A percentile compares a stretch with the other conserved stretches of the same genome.
Conservation (phyloP, 2,797 vertebrate species). For the Gymnodraco acuticeps region DNA sequence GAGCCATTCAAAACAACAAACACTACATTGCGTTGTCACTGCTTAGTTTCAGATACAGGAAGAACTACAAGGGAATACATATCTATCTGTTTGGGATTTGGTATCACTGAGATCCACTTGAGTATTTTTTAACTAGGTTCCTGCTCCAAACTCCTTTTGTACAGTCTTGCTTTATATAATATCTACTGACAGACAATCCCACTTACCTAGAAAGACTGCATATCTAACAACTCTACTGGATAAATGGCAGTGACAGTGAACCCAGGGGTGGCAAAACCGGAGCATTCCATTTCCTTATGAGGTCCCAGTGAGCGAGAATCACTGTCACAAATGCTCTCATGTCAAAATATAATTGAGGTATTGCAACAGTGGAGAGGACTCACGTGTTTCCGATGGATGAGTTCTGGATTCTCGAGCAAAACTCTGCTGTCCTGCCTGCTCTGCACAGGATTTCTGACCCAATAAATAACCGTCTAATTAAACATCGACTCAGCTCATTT, state of each 20-base stretch:
- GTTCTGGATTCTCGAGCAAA: slow-evolving; percentile 40
- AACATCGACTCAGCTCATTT: slow-evolving; percentile 37
- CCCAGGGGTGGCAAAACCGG: slow-evolving; percentile 66
- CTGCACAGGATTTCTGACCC: slow-evolving; percentile 42
- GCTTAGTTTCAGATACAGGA: slow-evolving; percentile 14
- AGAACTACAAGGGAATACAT: background rate
- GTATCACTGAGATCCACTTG: slow-evolving; percentile 1
- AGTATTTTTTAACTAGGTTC: background rate
- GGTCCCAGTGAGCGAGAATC: slow-evolving; percentile 66
- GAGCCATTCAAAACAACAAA: slow-evolving; percentile 49
- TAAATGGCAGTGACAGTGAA: slow-evolving; percentile 74
- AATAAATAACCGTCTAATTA: slow-evolving; percentile 59
- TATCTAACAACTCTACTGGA: slow-evolving; percentile 64
- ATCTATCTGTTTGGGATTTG: slow-evolving; percentile 5
- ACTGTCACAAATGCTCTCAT: slow-evolving; percentile 74
- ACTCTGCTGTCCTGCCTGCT: slow-evolving; percentile 21
- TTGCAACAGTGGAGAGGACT: slow-evolving; percentile 54
- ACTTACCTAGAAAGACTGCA: slow-evolving; percentile 70
- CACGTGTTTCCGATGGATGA: slow-evolving; percentile 62
- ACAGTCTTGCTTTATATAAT: slow-evolving; percentile 44
- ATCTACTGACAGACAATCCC: slow-evolving; percentile 68
- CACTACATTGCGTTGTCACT: slow-evolving; percentile 40
- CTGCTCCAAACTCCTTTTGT: slow-evolving; percentile 22
- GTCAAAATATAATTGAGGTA: slow-evolving; percentile 76
- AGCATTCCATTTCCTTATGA: slow-evolving; percentile 77